Percentiles rank a stretch among this genome's conserved stretches.
phyloP scores from a whole-genome alignment of 2,888 invertebrate species.

The Drosophila paranaensis region DNA sequence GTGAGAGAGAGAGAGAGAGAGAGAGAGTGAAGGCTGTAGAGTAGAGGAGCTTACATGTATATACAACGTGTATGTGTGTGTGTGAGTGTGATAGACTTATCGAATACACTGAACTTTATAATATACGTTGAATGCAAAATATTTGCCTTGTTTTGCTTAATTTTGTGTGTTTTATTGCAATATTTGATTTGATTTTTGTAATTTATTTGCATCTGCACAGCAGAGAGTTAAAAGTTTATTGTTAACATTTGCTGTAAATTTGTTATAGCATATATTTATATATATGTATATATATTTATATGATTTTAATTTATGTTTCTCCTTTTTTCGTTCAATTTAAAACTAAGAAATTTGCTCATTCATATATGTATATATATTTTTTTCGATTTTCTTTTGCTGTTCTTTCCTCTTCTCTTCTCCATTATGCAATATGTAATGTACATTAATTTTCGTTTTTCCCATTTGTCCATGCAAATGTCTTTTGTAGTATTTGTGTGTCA shows the following conservation, averaged over 20 bases:
- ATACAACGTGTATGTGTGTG: conserved; percentile 31
- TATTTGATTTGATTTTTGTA: conserved; percentile 17
- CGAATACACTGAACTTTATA: conserved; percentile 6
- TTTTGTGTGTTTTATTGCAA: conserved; percentile 11
- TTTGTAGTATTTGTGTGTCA: conserved; percentile 35
- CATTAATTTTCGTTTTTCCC: conserved; percentile 45
- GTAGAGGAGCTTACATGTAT: conserved; percentile 20
- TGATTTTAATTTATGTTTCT: neutral
- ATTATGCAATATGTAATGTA: conserved; percentile 47
- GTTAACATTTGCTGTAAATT: conserved; percentile 37
- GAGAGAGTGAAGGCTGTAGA: conserved; percentile 1
- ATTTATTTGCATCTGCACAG: conserved; percentile 83
- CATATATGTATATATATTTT: conserved; percentile 7
- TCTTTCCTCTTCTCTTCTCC: neutral
- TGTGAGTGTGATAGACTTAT: neutral
- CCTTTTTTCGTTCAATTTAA: neutral
- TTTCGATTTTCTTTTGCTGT: neutral
- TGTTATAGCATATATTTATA: conserved; percentile 7
- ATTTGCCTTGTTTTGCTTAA: conserved; percentile 32
- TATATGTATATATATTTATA: conserved; percentile 12
- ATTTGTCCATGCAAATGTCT: conserved; percentile 65
- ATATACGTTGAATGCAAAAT: conserved; percentile 47
- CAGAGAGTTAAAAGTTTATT: conserved; percentile 72
- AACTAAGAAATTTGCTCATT: conserved; percentile 9
- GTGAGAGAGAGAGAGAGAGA: neutral